Conservation (phyloP, 2,797 vertebrate species). For the Rhynchotus rufescens region DNA sequence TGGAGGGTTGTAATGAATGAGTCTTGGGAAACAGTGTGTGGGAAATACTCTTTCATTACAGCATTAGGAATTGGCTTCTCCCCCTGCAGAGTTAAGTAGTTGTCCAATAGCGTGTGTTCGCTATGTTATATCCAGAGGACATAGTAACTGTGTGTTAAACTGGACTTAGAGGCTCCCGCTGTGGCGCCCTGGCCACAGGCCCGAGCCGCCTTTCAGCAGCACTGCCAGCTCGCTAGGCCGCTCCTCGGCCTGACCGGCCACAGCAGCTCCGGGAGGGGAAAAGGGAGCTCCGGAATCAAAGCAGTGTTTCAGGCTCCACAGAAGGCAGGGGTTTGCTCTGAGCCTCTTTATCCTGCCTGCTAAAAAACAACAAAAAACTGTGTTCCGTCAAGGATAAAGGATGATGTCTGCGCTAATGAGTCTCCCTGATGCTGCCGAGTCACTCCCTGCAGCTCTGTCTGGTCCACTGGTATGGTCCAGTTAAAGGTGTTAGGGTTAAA, state of each 20-base stretch:
- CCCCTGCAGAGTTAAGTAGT: not conserved
- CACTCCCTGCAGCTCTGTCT: not conserved
- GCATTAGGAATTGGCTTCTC: not conserved
- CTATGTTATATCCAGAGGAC: rapidly evolving
- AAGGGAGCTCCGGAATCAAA: not conserved
- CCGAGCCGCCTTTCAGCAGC: not conserved
- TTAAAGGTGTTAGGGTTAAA: not conserved
- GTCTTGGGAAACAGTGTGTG: not conserved
- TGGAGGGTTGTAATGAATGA: not conserved
- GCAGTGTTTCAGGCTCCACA: not conserved
- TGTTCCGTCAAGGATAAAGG: too few relatives aligned
- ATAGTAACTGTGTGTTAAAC: not conserved
- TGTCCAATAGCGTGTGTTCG: not conserved
- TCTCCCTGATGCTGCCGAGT: rapidly evolving
- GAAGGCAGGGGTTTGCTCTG: not conserved
- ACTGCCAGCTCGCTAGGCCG: not conserved
- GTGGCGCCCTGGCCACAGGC: not conserved
- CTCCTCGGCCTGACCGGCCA: not conserved
- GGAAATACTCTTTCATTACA: not conserved
- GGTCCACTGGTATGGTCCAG: not conserved
- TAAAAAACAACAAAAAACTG: too few relatives aligned
- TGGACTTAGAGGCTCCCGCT: not conserved
- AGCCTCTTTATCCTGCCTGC: not conserved
- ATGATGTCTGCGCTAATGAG: not conserved
- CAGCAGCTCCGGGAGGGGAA: not conserved